Conservation (phyloP, 2,888 invertebrate species). For the Amiota minor region DNA sequence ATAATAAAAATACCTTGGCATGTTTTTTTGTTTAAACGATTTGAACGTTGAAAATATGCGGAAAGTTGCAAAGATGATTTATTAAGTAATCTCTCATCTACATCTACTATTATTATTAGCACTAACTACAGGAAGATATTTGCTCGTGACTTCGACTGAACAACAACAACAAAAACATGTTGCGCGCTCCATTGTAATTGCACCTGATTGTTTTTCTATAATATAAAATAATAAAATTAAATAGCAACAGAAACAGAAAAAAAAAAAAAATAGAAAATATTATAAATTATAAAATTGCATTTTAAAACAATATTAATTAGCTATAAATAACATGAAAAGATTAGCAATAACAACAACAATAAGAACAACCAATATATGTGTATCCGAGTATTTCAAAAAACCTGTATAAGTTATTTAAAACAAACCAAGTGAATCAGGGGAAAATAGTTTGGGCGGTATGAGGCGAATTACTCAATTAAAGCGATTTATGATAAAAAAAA, state of each 20-base stretch:
- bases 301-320: constrained; percentile 66
- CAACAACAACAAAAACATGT: constrained; percentile 16
- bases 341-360: constrained; percentile 37
- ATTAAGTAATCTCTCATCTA: constrained; percentile 50
- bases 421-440: too few species aligned
- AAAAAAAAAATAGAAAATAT: too few species aligned
- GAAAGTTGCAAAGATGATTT: constrained; percentile 56
- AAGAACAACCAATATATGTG: neutral
- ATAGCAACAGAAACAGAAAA: too few species aligned
- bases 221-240: constrained; percentile 27
- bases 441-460: too few species aligned
- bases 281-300: constrained; percentile 64
- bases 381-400: too few species aligned
- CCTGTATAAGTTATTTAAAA: too few species aligned
- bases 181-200: constrained; percentile 20
- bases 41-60: constrained; percentile 9
- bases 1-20: neutral
- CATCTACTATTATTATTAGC: too few species aligned
- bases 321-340: constrained; percentile 63
- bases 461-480: too few species aligned
- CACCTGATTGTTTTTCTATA: constrained; percentile 51
- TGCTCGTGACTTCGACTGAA: constrained; percentile 53
- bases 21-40: neutral
- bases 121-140: constrained; percentile 60
- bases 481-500: too few species aligned